Evolutionary conservation across 2,797 vertebrate genomes (phyloP).

Genomic region (Parauchenoglanis punctatus): DNA sequence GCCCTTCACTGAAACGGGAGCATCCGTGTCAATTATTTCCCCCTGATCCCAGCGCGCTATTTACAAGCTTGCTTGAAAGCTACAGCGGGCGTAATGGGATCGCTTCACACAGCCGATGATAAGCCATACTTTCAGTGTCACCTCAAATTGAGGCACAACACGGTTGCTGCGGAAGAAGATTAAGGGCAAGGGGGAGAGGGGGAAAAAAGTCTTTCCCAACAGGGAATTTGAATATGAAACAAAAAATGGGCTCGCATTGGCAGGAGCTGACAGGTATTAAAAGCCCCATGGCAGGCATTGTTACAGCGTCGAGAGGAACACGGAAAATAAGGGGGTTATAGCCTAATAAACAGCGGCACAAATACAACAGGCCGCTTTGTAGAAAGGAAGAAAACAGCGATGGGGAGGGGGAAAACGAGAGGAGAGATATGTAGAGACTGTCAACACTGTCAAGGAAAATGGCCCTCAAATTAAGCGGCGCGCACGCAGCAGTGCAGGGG

Average conservation of each 20-base stretch:
- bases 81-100: slow-evolving; percentile 67
- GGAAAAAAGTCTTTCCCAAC: slow-evolving; percentile 54
- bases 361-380: slow-evolving; percentile 72
- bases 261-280: slow-evolving; percentile 73
- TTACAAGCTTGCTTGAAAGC: slow-evolving; percentile 69
- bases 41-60: slow-evolving; percentile 75
- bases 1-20: slow-evolving; percentile 69
- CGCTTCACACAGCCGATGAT: slow-evolving; percentile 63
- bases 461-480: slow-evolving; percentile 80
- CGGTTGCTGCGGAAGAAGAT: slow-evolving; percentile 73
- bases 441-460: slow-evolving; percentile 83
- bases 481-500: slow-evolving; percentile 74
- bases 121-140: slow-evolving; percentile 66
- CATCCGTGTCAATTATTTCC: slow-evolving; percentile 78
- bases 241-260: slow-evolving; percentile 53
- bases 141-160: slow-evolving; percentile 75
- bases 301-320: slow-evolving; percentile 75
- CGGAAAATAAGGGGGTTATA: slow-evolving; percentile 73
- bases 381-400: slow-evolving; percentile 57
- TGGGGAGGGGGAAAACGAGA: slow-evolving; percentile 48
- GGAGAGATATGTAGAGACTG: slow-evolving; percentile 80
- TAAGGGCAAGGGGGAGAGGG: slow-evolving; percentile 64
- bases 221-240: slow-evolving; percentile 64
- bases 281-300: slow-evolving; percentile 73
- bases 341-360: slow-evolving; percentile 80